A percentile compares a stretch with the other conserved stretches of the same genome.
Evolutionary conservation across 2,797 vertebrate genomes (phyloP).

Genomic region (Girardinus metallicus): DNA sequence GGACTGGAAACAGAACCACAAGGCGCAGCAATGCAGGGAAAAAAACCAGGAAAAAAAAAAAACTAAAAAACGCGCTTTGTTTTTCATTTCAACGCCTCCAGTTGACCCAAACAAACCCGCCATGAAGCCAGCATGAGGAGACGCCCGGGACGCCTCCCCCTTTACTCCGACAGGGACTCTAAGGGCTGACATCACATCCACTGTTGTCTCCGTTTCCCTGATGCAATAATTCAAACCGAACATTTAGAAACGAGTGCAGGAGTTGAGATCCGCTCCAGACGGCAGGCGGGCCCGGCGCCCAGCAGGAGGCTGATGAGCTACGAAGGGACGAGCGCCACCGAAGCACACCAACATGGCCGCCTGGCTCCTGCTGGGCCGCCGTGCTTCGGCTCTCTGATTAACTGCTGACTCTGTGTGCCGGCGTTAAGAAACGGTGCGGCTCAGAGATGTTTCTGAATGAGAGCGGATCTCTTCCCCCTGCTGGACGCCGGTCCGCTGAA

Average conservation of each 20-base stretch:
- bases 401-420: constrained; percentile 23
- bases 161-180: constrained; percentile 92
- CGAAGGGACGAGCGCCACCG: constrained; percentile 34
- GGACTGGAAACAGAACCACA: constrained; percentile 49
- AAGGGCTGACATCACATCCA: constrained; percentile 93
- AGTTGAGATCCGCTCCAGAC: constrained; percentile 74
- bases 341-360: constrained; percentile 41
- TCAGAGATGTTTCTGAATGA: constrained; percentile 10
- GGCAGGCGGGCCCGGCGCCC: constrained; percentile 41
- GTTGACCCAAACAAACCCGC: constrained; percentile 63
- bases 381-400: constrained; percentile 33
- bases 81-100: constrained; percentile 38
- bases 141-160: constrained; percentile 77
- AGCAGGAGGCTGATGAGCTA: constrained; percentile 51
- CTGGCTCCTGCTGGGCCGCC: constrained; percentile 27
- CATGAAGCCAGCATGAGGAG: constrained; percentile 82
- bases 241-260: constrained; percentile 72
- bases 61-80: not conserved
- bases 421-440: not conserved
- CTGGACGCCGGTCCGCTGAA: constrained; percentile 4
- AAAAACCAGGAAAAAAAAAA: constrained; percentile 7
- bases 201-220: constrained; percentile 85
- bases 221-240: constrained; percentile 87
- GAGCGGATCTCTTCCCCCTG: constrained; percentile 2
- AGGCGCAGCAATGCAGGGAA: constrained; percentile 30